Evolutionary conservation across 37 sponge, comb jelly and placozoan genomes (phyloP), one percentile per base, ranked within the genome.

Genomic region (Amphimedon queenslandica): DNA sequence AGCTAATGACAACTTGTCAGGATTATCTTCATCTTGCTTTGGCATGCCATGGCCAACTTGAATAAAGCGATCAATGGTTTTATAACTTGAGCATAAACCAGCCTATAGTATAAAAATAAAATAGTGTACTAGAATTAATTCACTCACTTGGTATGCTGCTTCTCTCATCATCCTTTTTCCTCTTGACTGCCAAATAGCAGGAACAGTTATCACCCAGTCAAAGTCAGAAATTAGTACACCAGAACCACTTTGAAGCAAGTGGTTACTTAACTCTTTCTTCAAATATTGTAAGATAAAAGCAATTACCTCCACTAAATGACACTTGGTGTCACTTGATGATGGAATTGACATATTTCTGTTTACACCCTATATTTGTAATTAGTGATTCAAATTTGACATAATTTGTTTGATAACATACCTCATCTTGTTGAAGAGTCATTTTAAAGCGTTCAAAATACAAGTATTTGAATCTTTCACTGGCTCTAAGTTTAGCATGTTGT

Each of bases 131-230:
- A n/a, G 8, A 60, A n/a, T 60, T 5, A 60, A 25, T n/a, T 25
- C 21, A 67, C 35, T 23, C 58, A 82, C 83, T 71, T 70, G 75
- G 37, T 82, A 82, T 58, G 70, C 83, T 37, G 83, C 83, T 41
- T 82, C 83, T 42, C 83, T 75, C 83, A 82, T 82, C 66, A 82
- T 57, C 56, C 68, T 69, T 33, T 82, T 82, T 1, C 83, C 83
- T 34, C 57, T 58, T n/a, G 83, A 74, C 40, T 69, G 75, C 83
- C 83, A 82, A n/a, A 82, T 82, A 0, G 83, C 83, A 32, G 83
- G 83, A 2, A 82, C 83, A 1, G 83, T 82, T 28, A 82, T 76
- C 5, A 82, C 83, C 83, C 83, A 82, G 40, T 75, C 77, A n/a
- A 82, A 76, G 33, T 75, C 71, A 67, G 60, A 29, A 5, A 60